Evolutionary conservation across 2,113 vertebrate genomes (phyloP).

Genomic region (Elephantulus edwardii): DNA sequence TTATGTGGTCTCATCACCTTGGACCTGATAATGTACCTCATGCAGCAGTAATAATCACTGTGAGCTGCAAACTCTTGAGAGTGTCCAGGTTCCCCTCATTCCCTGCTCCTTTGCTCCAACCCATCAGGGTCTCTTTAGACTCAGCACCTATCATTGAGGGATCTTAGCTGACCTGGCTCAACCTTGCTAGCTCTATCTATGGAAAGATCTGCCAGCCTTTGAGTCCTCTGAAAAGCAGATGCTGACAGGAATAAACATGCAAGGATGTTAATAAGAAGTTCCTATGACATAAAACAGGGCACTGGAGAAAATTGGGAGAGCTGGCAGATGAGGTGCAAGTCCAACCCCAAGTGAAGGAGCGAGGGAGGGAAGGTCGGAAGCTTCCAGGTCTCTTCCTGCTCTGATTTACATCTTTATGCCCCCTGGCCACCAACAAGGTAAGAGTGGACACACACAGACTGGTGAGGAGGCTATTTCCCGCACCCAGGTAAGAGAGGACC

Average conservation of each 20-base stretch:
- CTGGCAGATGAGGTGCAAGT: rapidly evolving
- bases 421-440: too few relatives aligned
- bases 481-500: too few relatives aligned
- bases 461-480: too few relatives aligned
- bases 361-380: too few relatives aligned
- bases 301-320: neutral
- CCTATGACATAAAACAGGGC: neutral
- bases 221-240: neutral
- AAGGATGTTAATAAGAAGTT: neutral
- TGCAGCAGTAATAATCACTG: neutral
- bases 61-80: neutral
- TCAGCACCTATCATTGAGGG: neutral
- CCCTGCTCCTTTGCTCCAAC: neutral
- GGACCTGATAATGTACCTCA: neutral
- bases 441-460: too few relatives aligned
- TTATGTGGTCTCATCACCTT: neutral
- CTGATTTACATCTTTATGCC: too few relatives aligned
- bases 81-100: neutral
- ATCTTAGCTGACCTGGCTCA: neutral
- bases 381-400: too few relatives aligned
- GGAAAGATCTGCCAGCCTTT: neutral
- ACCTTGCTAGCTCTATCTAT: neutral
- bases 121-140: neutral
- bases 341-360: neutral
- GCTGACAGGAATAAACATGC: neutral